phyloP scores from a whole-genome alignment of 2,113 vertebrate species.

The Sterrhoptilus dennistouni region DNA sequence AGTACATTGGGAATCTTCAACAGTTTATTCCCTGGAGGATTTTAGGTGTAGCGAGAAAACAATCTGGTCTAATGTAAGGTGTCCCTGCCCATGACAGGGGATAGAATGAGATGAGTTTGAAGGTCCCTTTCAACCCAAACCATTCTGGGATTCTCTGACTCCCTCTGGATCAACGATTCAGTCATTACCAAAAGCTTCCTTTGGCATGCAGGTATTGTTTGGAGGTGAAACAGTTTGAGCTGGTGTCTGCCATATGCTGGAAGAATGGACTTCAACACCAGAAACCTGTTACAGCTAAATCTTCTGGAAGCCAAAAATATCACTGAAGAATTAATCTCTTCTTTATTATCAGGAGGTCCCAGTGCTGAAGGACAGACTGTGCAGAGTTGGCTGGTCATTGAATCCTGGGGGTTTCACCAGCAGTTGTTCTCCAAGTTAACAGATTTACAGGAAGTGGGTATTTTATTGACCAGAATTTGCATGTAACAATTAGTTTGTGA shows the following conservation, averaged over 20 bases:
- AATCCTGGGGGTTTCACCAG: neutral
- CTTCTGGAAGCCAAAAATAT: neutral
- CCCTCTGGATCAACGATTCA: neutral
- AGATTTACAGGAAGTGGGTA: neutral
- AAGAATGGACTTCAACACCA: neutral
- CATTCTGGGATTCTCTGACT: neutral
- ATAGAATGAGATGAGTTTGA: neutral
- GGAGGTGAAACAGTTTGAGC: neutral
- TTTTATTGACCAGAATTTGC: neutral
- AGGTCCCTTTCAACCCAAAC: neutral
- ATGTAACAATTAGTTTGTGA: neutral
- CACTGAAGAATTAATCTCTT: neutral
- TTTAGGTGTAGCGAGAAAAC: neutral
- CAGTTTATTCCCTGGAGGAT: neutral
- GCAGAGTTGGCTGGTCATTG: neutral
- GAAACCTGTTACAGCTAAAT: neutral
- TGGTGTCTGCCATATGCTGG: neutral
- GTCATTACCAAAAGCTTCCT: neutral
- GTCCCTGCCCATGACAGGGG: neutral
- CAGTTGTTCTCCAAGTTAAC: neutral
- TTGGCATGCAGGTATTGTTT: neutral
- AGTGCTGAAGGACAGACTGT: neutral
- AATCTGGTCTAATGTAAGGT: neutral
- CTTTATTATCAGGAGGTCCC: neutral
- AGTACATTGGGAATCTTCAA: neutral